Base-by-base conservation (phyloP, 2,797 vertebrate species). In the Brachyalestes nurse region DNA sequence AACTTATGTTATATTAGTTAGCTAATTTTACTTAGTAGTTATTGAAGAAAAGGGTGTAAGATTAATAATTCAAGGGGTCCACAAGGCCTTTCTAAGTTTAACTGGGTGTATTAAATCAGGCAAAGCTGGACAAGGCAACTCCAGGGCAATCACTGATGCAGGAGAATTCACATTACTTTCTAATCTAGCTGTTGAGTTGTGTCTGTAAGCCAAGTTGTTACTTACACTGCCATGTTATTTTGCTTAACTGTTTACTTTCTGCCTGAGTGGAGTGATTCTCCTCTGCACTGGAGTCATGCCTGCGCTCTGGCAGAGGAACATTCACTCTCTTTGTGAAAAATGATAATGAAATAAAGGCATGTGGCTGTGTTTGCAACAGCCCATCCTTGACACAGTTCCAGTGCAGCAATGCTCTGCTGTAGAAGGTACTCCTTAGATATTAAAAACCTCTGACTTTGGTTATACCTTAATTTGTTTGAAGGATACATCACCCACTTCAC, bases 341-440 rank as follows among this genome's bases (percentile, higher is more conserved):
- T 67, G 38, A 73, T 85, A 85, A 85, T 73, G 69, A 74, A 82
- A 83, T 77, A n/a, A 82, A 81, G 60, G 69, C 76, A 83, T 14
- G 61, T 79, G 81, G 74, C 53, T 21, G 60, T 71, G 61, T 86
- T 86, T 81, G 67, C 69, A 77, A 3, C 40, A 66, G 61, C n/a
- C 23, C 62, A 75, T 51, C 76, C 71, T 75, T 75, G 76, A 70
- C 21, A 75, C 55, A 53, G 16, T 77, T 76, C 9, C 25, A 53
- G 53, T 66, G 10, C 53, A 60, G 34, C 34, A 78, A 12, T 60
- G 53, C 38, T 42, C 60, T 60, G 79, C 70, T 78, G 62, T 19
- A 45, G 17, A 25, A 51, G 66, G 51, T 60, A 69, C 13, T 42
- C 12, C 13, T 23, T 13, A 34, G 55, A 34, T 38, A 47, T 42